Evolutionary conservation across 2,113 vertebrate species (phyloP).

Genomic region (sheep (Ovis aries)): ARS-UI_Ramb_v3.0 NC_056070.1:30176501-30177000

Average conservation of each 20-base stretch:
- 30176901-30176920: not conserved
- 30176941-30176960: not conserved
- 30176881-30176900: not conserved
- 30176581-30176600: not conserved
- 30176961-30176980: not conserved
- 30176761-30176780: not conserved
- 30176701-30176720: not conserved
- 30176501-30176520: not conserved
- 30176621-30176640: not conserved
- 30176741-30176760: not conserved
- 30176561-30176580: not conserved
- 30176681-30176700: not conserved
- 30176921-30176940: not conserved
- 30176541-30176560: not conserved
- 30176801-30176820: not conserved
- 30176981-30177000: not conserved
- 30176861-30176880: slow-evolving; percentile 6
- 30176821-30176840: not conserved
- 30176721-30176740: not conserved
- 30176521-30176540: not conserved
- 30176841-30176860: not conserved
- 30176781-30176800: not conserved
- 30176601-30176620: not conserved
- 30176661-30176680: not conserved
- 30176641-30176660: not conserved